Conservation (phyloP, 2,888 invertebrate genomes). For the Quadriops clusia region DNA sequence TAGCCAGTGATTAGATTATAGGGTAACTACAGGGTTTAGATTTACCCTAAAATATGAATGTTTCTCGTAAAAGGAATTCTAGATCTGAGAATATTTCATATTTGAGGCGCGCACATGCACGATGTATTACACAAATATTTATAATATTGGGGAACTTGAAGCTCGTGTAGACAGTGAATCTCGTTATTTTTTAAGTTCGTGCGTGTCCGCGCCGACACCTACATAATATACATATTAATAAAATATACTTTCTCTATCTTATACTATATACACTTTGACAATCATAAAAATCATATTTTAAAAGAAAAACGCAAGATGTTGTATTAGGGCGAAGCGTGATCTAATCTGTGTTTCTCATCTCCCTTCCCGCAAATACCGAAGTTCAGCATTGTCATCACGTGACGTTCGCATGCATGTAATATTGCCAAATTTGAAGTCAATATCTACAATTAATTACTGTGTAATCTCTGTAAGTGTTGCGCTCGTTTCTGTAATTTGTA, state of each 20-base stretch:
- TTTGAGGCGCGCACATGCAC: conserved; percentile 14
- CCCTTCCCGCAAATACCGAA: conserved; percentile 11
- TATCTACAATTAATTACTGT: conserved; percentile 39
- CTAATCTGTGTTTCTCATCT: not conserved
- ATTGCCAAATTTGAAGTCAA: conserved; percentile 58
- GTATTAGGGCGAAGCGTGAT: too few species aligned
- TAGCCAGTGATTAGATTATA: conserved; percentile 35
- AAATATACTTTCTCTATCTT: conserved; percentile 23
- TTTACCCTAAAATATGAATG: conserved; percentile 32
- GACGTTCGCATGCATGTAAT: conserved; percentile 32
- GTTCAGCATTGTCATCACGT: conserved; percentile 19
- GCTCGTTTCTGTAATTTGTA: conserved; percentile 31
- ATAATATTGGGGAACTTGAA: too few species aligned
- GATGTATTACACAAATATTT: too few species aligned
- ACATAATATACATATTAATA: conserved; percentile 5
- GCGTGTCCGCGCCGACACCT: conserved; percentile 5
- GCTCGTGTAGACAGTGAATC: conserved; percentile 6
- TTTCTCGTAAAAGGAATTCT: conserved; percentile 19
- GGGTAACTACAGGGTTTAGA: conserved; percentile 38
- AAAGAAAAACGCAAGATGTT: too few species aligned
- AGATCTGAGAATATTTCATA: conserved; percentile 19
- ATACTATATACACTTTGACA: conserved; percentile 35
- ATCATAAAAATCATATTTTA: conserved; percentile 35
- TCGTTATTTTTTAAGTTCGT: conserved; percentile 10
- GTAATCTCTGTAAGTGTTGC: conserved; percentile 7